phyloP scores from a whole-genome alignment of 2,113 vertebrate genomes.

The Galeopterus variegatus region DNA sequence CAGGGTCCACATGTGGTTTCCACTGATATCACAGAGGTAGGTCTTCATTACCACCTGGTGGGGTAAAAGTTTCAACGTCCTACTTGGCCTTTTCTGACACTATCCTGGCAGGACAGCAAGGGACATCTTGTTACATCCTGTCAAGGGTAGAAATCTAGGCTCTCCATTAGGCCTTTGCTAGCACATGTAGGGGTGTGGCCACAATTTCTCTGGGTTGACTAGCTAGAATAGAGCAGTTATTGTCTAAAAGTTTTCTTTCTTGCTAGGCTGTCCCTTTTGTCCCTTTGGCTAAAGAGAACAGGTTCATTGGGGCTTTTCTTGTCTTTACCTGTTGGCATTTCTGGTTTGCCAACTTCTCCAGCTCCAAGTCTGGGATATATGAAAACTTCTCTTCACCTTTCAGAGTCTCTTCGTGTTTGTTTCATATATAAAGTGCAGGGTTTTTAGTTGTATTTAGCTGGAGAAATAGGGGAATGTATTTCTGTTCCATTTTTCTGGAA shows the following conservation, averaged over 20 bases:
- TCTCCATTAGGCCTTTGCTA: background rate
- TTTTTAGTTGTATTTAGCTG: background rate
- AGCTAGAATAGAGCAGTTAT: background rate
- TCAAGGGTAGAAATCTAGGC: background rate
- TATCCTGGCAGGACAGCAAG: background rate
- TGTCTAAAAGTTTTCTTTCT: background rate
- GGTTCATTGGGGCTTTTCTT: background rate
- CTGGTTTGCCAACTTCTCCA: background rate
- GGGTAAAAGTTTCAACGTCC: background rate
- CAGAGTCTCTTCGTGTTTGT: background rate
- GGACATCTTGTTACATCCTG: background rate
- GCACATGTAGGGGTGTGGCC: background rate
- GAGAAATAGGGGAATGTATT: background rate
- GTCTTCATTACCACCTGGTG: background rate
- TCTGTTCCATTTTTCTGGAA: background rate
- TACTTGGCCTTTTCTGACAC: background rate
- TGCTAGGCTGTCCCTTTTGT: background rate
- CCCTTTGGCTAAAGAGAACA: background rate
- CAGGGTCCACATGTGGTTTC: background rate
- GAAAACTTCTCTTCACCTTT: background rate
- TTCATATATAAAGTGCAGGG: background rate
- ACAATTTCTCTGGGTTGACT: background rate
- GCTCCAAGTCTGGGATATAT: background rate
- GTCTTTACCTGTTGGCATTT: background rate
- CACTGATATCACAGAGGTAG: background rate